These are phyloP conservation scores for Pterocles gutturalis DNA, from an alignment of 2,113 vertebrate species.

Conservation along the genomic window DNA sequence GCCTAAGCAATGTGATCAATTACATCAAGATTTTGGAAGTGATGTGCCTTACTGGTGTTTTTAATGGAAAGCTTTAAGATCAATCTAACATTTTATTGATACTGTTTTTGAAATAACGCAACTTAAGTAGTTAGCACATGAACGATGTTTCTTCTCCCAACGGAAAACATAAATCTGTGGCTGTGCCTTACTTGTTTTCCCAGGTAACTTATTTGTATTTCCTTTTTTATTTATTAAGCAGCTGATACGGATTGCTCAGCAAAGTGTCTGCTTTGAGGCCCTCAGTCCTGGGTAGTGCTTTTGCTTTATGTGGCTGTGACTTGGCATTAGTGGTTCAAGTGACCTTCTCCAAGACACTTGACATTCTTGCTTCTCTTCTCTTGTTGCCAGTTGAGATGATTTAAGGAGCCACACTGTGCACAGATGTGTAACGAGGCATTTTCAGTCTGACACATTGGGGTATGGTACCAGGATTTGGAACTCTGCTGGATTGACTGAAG, in stretches of 20 bases:
- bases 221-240: not conserved
- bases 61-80: not conserved
- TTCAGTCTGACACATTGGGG: fast-evolving
- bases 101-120: not conserved
- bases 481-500: too few relatives aligned
- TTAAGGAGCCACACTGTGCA: not conserved
- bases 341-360: not conserved
- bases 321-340: not conserved
- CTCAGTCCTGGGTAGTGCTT: fast-evolving
- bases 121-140: not conserved
- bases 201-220: not conserved
- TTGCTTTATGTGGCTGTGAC: not conserved
- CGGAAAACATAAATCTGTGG: not conserved
- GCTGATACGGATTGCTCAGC: not conserved
- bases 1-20: not conserved
- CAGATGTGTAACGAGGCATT: not conserved
- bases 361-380: not conserved
- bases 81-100: not conserved
- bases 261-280: not conserved
- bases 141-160: not conserved
- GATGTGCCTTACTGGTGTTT: not conserved
- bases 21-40: not conserved
- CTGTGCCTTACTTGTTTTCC: not conserved
- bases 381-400: not conserved
- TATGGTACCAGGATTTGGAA: not conserved